Evolutionary conservation across 35 echinoderm and acorn worm species (phyloP), one percentile per base, ranked within the genome.

Genomic region (Patiria miniata): DNA sequence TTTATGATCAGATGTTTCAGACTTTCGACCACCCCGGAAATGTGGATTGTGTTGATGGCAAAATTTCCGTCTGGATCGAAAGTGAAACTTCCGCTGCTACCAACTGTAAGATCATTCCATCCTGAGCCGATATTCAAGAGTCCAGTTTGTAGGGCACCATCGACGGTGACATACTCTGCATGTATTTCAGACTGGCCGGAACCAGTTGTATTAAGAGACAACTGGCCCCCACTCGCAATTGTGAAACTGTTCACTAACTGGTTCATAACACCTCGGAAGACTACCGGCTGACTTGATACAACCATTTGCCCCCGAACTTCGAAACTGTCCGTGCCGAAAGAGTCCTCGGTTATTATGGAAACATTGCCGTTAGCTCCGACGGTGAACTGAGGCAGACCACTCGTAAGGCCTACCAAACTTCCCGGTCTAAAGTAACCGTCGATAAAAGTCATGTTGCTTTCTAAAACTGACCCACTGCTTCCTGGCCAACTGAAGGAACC

Each of bases 351-450:
- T 8, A 29, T 91, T 26, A 91, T 42, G 12, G 16, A 26, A 14
- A 88, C 51, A 28, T 88, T 32, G 39, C 93, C 93, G 8, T 53
- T 61, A 36, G 56, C 42, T 44, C 51, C 60, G 6, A 95, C 85
- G 29, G 39, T 61, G 61, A 95, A 95, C 0, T 36, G 40, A n/a
- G 55, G 60, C 76, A 84, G 78, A 6, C 93, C 93, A 29, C 23
- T 57, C 30, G 61, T 79, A 60, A 77, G 73, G 34, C 79, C 40
- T 30, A 95, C 86, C 34, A 23, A 14, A 32, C 52, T 82, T 47
- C 89, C 89, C 12, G 93, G 89, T 78, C 36, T 77, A 34, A 95
- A 87, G 17, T 37, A 19, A 33, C 93, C 93, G 50, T 95, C 77
- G 6, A 91, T 61, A 29, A n/a, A 52, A 28, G 79, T 73, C 28